Evolutionary conservation across 2,113 vertebrate genomes (phyloP).

Genomic region (Dicrurus megarhynchus): DNA sequence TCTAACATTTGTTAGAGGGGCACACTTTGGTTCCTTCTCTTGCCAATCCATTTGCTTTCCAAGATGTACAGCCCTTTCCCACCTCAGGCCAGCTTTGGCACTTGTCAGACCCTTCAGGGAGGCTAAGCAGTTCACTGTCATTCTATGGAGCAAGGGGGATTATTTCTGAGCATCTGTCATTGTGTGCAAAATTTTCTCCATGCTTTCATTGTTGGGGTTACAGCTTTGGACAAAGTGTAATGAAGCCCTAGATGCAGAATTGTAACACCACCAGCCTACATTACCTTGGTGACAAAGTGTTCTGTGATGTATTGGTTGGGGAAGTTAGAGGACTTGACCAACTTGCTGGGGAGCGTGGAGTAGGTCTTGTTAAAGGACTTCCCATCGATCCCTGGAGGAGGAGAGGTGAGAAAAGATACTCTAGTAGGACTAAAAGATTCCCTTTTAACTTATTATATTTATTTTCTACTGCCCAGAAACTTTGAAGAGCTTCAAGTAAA

Average conservation of each 20-base stretch:
- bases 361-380: slow-evolving; percentile 89
- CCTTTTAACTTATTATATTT: neutral
- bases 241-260: neutral
- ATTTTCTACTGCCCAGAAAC: neutral
- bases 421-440: neutral
- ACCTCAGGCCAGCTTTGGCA: neutral
- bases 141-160: neutral
- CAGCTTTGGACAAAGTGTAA: neutral
- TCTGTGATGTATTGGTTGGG: slow-evolving; percentile 92
- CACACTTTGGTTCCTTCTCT: neutral
- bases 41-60: neutral
- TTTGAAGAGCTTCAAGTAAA: neutral
- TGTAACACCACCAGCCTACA: neutral
- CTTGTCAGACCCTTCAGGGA: neutral
- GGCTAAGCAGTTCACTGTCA: neutral
- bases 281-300: slow-evolving; percentile 93
- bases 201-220: neutral
- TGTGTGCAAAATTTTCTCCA: neutral
- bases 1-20: neutral
- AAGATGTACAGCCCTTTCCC: neutral
- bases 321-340: slow-evolving; percentile 95
- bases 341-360: slow-evolving; percentile 88
- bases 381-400: slow-evolving; percentile 82
- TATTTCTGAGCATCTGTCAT: neutral
- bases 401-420: neutral